These are phyloP conservation scores for Trichacis sp. DNA, from an alignment of 2,888 invertebrate genomes.

Conservation along the genomic window DNA sequence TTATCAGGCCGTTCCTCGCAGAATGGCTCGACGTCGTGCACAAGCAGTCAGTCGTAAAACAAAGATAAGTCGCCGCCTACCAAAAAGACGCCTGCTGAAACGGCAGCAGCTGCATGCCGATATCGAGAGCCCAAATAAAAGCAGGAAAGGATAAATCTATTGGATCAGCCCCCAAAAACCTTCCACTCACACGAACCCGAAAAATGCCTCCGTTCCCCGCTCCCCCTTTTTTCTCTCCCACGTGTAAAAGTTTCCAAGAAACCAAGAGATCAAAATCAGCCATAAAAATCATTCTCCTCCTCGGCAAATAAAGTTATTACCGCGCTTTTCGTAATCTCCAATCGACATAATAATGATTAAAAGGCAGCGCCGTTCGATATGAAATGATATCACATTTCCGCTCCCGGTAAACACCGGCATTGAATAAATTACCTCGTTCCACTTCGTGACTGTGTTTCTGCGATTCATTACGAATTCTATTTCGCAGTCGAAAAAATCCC, in stretches of 20 bases:
- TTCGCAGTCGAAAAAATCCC: conserved; percentile 34
- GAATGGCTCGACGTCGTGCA: conserved; percentile 53
- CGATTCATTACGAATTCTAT: conserved; percentile 36
- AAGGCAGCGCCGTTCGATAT: conserved; percentile 31
- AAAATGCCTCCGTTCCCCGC: conserved; percentile 17
- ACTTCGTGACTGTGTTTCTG: conserved; percentile 33
- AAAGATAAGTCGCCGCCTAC: conserved; percentile 68
- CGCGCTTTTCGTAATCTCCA: conserved; percentile 32
- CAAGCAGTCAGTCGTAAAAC: conserved; percentile 65
- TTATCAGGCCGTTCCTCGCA: conserved; percentile 49
- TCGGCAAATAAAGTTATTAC: conserved; percentile 38
- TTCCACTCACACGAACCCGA: conserved; percentile 1
- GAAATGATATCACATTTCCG: conserved; percentile 43
- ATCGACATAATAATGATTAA: conserved; percentile 36
- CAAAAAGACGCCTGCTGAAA: conserved; percentile 64
- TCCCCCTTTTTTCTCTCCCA: conserved; percentile 8
- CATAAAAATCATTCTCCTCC: neutral
- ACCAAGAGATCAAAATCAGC: neutral
- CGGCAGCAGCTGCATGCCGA: conserved; percentile 59
- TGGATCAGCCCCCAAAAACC: conserved; percentile 58
- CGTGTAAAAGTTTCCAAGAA: too few relatives aligned
- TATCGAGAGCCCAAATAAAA: conserved; percentile 60
- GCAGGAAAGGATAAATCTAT: conserved; percentile 62
- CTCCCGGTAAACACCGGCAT: conserved; percentile 32
- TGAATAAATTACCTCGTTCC: conserved; percentile 43